These are phyloP conservation scores for Sericinus montela DNA, from an alignment of 2,888 invertebrate genomes.

Conservation along the genomic window DNA sequence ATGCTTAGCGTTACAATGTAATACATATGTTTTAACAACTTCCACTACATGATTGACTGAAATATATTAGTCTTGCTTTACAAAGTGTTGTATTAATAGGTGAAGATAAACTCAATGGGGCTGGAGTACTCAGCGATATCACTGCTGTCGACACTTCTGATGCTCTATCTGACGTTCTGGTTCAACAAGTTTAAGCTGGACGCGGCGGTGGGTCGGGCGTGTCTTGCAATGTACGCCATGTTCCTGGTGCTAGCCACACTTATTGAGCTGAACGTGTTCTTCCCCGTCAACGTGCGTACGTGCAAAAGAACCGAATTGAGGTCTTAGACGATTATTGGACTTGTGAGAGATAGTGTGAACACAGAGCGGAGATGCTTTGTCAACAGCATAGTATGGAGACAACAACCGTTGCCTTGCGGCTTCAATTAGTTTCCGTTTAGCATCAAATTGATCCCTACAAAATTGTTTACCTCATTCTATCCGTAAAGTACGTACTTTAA, in stretches of 20 bases:
- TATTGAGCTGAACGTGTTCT: constrained; percentile 96
- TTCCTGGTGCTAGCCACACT: constrained; percentile 93
- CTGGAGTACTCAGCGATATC: constrained; percentile 95
- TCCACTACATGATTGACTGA: too few species aligned
- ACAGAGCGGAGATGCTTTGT: background rate
- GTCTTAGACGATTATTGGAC: constrained; percentile 35
- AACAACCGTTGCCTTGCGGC: constrained; percentile 7
- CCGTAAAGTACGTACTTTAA: constrained; percentile 11
- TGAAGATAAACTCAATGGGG: constrained; percentile 93
- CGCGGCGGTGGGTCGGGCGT: constrained; percentile 90
- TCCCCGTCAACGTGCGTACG: constrained; percentile 92
- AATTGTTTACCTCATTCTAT: constrained; percentile 2
- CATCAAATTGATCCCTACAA: constrained; percentile 1
- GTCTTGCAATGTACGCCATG: constrained; percentile 91
- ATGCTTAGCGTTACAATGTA: background rate
- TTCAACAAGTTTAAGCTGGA: constrained; percentile 93
- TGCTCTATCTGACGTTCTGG: constrained; percentile 91
- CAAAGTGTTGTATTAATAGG: constrained; percentile 58
- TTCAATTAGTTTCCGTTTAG: constrained; percentile 1
- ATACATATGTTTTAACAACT: background rate
- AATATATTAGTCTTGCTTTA: constrained; percentile 22
- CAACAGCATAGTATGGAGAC: background rate
- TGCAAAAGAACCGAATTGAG: constrained; percentile 81
- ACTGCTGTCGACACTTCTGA: constrained; percentile 89
- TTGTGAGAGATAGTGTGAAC: constrained; percentile 17